Base-by-base conservation (phyloP, 2,797 vertebrate species). In the Botia almorhae region DNA sequence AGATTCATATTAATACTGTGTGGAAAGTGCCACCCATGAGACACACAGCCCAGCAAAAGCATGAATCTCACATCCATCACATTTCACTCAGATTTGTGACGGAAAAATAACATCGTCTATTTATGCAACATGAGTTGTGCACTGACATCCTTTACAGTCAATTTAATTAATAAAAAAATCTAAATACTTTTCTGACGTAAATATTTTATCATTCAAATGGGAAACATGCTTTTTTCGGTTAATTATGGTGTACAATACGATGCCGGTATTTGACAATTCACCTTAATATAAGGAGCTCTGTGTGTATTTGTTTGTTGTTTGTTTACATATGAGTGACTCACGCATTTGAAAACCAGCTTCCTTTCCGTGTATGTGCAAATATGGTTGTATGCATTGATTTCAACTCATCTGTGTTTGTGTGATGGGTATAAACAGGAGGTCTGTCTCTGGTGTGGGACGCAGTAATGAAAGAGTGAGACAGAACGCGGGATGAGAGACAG, bases 21-120 rank as follows among this genome's bases (percentile, higher is more conserved):
- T 51, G 16, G 16, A 51, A 51, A 51, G 50, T 14, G 50, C 16
- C 3, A 21, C 58, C 12, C 58, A 61, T 14, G 58, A 29, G 29
- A 60, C 63, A 81, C 13, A 67, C 33, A 78, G 63, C n/a, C 33
- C 12, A 19, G 19, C 33, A 43, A 76, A 55, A 50, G 51, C 55
- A 17, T 53, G 69, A 16, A 29, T 70, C 6, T 43, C 46, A 48
- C 43, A 10, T 69, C 19, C 8, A 3, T 10, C n/a, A n/a, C n/a
- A 56, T 56, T 56, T 17, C 7, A 56, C n/a, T 19, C 17, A 7
- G 10, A 58, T 10, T 58, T 2, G 11, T 4, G 11, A 21, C 8
- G 39, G 7, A 58, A 58, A 58, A 58, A 10, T 2, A 7, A 4
- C n/a, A 46, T 26, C 26, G 3, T 65, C 56, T 68, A 50, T 75